Conservation (phyloP, 2,113 vertebrate species). For the Oryzias woworae region DNA sequence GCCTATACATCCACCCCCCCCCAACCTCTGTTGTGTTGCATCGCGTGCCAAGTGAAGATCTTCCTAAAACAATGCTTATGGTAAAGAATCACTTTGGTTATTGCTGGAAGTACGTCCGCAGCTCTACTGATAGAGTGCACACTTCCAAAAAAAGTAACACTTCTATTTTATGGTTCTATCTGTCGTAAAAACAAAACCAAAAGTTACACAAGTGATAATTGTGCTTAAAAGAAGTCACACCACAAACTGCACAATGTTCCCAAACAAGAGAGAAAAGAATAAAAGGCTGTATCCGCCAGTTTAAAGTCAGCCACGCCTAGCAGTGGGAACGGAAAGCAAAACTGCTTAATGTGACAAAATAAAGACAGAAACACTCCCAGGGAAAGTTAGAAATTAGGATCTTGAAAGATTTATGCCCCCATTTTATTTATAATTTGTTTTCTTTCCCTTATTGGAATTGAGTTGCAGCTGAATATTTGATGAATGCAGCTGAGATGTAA, state of each 20-base stretch:
- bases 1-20: too few species aligned
- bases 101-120: constrained; percentile 19
- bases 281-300: constrained; percentile 54
- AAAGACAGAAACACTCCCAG: constrained; percentile 70
- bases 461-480: constrained; percentile 78
- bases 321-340: constrained; percentile 71
- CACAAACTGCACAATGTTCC: constrained; percentile 64
- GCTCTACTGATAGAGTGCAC: constrained; percentile 33
- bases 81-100: constrained; percentile 41
- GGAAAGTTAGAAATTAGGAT: constrained; percentile 72
- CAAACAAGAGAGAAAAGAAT: constrained; percentile 66
- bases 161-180: constrained; percentile 60
- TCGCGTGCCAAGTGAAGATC: constrained; percentile 52
- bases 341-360: constrained; percentile 75
- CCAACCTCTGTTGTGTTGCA: constrained; percentile 48
- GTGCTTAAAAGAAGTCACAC: constrained; percentile 65
- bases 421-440: constrained; percentile 79
- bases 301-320: constrained; percentile 61
- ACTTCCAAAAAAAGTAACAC: constrained; percentile 46
- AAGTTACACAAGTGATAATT: constrained; percentile 73
- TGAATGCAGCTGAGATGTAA: constrained; percentile 68
- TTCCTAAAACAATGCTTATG: constrained; percentile 43
- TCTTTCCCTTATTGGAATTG: constrained; percentile 74
- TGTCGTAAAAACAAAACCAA: constrained; percentile 65
- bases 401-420: constrained; percentile 79